Conservation (phyloP, 2,888 invertebrate genomes). For the Ophion slaviceki region DNA sequence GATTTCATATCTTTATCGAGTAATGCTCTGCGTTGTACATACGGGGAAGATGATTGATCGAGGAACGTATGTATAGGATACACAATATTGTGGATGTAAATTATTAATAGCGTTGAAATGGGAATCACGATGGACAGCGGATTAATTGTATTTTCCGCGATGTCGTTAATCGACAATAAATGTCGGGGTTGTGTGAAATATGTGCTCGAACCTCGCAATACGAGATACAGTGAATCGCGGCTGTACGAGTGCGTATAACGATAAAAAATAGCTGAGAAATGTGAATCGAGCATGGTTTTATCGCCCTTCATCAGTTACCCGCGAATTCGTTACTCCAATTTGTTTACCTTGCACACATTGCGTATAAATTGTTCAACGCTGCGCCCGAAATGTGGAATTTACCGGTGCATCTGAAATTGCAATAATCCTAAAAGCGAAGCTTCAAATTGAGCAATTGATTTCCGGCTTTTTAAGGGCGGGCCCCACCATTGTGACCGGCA, state of each 20-base stretch:
- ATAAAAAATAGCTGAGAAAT: conserved; percentile 2
- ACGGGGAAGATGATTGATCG: conserved; percentile 6
- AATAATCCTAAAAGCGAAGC: neutral
- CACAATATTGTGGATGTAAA: neutral
- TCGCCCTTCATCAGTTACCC: conserved; percentile 15
- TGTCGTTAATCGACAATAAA: conserved; percentile 39
- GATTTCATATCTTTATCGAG: neutral
- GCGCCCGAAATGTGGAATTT: neutral
- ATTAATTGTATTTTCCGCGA: conserved; percentile 17
- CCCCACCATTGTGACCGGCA: too few relatives aligned
- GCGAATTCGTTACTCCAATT: conserved; percentile 9
- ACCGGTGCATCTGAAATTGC: neutral
- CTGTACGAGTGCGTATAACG: neutral
- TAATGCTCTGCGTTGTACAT: neutral
- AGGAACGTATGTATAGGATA: neutral
- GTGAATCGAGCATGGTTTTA: conserved; percentile 21
- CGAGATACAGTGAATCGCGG: conserved; percentile 1
- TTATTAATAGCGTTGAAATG: conserved; percentile 5
- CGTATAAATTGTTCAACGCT: neutral
- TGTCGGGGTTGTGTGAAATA: conserved; percentile 4
- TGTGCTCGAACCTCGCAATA: neutral
- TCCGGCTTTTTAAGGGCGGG: too few relatives aligned
- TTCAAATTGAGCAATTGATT: neutral
- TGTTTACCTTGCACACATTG: neutral
- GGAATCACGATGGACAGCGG: conserved; percentile 18